Percentiles rank a stretch among this genome's conserved stretches.
Conservation (phyloP, 2,797 vertebrate species). For the Rhinoraja longicauda region DNA sequence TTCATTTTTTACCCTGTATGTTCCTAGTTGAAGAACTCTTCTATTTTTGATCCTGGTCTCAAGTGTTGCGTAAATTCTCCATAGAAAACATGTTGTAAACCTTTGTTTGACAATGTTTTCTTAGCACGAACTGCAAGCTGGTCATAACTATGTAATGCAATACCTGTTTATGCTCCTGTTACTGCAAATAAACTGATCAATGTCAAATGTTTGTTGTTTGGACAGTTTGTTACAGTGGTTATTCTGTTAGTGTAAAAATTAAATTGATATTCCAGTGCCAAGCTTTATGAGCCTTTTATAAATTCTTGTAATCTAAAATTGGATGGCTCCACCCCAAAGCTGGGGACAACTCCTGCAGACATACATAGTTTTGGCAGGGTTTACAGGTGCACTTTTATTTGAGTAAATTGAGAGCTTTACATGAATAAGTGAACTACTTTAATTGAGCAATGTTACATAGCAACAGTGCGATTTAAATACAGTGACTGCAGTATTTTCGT, state of each 20-base stretch:
- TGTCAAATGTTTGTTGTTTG: too few species aligned
- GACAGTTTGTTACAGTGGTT: too few species aligned
- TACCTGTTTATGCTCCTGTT: too few species aligned
- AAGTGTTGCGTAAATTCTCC: slow-evolving; percentile 13
- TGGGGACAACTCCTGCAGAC: too few species aligned
- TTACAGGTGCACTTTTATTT: background rate
- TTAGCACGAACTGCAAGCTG: too few species aligned
- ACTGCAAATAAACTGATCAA: too few species aligned
- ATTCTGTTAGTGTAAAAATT: too few species aligned
- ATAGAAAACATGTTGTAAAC: background rate
- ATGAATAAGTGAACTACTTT: background rate
- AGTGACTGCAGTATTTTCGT: background rate
- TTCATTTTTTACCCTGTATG: background rate
- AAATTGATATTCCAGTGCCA: too few species aligned
- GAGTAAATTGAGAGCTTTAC: background rate
- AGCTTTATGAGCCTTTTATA: too few species aligned
- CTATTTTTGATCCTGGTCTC: background rate
- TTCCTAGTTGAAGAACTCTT: background rate
- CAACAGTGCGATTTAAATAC: background rate
- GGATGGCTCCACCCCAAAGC: too few species aligned
- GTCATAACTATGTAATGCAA: too few species aligned
- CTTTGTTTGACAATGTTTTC: background rate
- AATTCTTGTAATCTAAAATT: too few species aligned
- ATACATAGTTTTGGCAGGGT: background rate
- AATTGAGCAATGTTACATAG: background rate